Evolutionary conservation across 2,888 invertebrate species (phyloP).

Genomic region (Ophioninae sp.): DNA sequence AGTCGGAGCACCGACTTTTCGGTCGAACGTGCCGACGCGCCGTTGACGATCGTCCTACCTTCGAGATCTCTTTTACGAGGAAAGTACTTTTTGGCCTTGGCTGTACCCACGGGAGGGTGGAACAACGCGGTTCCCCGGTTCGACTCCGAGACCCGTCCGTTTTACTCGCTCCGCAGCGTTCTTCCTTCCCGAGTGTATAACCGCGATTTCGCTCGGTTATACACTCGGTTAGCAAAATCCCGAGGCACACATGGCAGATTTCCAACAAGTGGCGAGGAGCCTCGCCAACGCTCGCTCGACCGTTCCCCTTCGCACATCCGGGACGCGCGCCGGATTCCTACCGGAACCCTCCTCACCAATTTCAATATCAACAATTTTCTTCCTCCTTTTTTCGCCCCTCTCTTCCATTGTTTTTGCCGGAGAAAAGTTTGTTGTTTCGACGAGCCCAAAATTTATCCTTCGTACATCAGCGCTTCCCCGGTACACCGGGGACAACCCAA

Average conservation of each 20-base stretch:
- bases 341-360: neutral
- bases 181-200: conserved; percentile 25
- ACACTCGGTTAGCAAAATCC: conserved; percentile 61
- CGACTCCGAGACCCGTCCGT: neutral
- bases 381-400: neutral
- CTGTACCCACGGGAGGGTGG: conserved; percentile 60
- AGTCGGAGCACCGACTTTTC: too few species aligned
- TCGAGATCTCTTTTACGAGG: neutral
- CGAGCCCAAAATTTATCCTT: too few species aligned
- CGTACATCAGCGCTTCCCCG: too few species aligned
- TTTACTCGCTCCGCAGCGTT: neutral
- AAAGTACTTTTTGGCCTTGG: conserved; percentile 61
- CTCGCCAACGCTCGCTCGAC: conserved; percentile 9
- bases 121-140: neutral
- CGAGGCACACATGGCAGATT: conserved; percentile 73
- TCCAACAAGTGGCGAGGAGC: conserved; percentile 76
- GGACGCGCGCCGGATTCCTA: neutral
- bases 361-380: neutral
- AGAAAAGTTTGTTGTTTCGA: neutral
- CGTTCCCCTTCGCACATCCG: neutral
- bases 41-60: conserved; percentile 40
- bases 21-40: neutral
- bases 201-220: conserved; percentile 3
- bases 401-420: neutral
- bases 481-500: too few species aligned